A percentile compares a stretch with the other conserved stretches of the same genome.
Conservation (phyloP, 2,888 invertebrate species). For the Cantharis rustica region DNA sequence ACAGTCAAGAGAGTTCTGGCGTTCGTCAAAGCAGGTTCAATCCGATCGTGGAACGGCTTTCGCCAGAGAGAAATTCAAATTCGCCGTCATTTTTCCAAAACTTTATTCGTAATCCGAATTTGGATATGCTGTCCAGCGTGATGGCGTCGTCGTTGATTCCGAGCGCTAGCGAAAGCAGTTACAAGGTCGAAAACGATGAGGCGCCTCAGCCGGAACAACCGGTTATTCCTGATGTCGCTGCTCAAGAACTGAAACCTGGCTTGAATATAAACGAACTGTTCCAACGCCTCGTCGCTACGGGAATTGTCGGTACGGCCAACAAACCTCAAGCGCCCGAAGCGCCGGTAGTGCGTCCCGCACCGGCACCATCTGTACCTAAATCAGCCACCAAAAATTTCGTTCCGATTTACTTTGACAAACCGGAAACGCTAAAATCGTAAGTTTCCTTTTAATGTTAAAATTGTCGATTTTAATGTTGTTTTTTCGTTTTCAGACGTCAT, state of each 20-base stretch:
- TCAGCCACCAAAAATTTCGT: conserved; percentile 56
- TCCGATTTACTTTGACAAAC: conserved; percentile 68
- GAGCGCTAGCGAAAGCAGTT: conserved; percentile 59
- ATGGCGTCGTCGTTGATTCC: conserved; percentile 67
- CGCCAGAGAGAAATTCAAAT: conserved; percentile 50
- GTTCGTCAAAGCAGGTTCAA: conserved; percentile 33
- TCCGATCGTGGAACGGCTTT: conserved; percentile 22
- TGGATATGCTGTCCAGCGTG: conserved; percentile 70
- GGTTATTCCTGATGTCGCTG: conserved; percentile 44
- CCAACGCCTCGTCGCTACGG: conserved; percentile 83
- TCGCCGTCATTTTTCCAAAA: conserved; percentile 50
- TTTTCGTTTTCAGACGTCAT: conserved; percentile 66
- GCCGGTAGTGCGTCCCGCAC: not conserved
- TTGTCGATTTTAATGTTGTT: not conserved
- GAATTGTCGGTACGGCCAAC: conserved; percentile 64
- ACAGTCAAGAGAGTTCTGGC: conserved; percentile 38
- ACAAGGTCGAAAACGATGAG: conserved; percentile 57
- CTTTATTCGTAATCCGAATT: conserved; percentile 49
- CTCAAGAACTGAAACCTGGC: conserved; percentile 37
- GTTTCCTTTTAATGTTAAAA: conserved; percentile 35
- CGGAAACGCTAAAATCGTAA: conserved; percentile 76
- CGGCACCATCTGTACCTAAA: conserved; percentile 3
- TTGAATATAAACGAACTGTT: conserved; percentile 83
- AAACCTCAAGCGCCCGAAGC: conserved; percentile 37
- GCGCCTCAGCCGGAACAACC: conserved; percentile 2